Evolutionary conservation across 2,113 vertebrate genomes (phyloP).

Genomic region (Hemichromis elongatus): DNA sequence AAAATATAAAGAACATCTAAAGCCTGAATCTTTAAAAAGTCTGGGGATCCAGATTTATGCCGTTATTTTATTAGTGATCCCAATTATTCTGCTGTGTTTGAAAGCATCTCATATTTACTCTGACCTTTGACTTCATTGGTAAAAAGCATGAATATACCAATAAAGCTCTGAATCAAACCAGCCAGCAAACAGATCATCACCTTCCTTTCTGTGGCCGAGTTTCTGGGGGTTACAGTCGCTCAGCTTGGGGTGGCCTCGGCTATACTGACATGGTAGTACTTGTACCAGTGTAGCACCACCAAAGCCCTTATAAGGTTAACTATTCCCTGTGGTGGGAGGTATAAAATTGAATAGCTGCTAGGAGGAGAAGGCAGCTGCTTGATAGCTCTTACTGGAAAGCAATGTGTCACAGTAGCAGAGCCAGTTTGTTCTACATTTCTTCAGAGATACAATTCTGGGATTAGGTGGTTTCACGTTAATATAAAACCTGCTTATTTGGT

Average conservation of each 20-base stretch:
- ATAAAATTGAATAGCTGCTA: not conserved
- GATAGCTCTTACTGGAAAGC: not conserved
- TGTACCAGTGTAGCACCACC: not conserved
- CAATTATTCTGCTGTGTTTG: not conserved
- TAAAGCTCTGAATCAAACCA: not conserved
- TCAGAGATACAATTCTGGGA: constrained; percentile 1
- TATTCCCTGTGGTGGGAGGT: not conserved
- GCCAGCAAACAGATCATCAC: constrained; percentile 12
- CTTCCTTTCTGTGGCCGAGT: not conserved
- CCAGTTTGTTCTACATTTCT: not conserved
- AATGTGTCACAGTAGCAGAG: not conserved
- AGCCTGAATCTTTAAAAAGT: not conserved
- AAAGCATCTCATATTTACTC: not conserved
- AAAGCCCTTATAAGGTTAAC: not conserved
- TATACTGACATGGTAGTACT: not conserved
- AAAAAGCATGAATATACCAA: not conserved
- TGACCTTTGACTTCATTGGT: constrained; percentile 18
- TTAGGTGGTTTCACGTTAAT: constrained; percentile 18
- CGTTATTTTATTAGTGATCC: not conserved
- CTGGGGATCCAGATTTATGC: not conserved
- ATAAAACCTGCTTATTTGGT: not conserved
- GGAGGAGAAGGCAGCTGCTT: not conserved
- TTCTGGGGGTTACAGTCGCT: not conserved
- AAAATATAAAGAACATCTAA: not conserved
- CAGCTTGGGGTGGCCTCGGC: not conserved